These are phyloP conservation scores for Pseudochirops corinnae DNA, from an alignment of 2,797 vertebrate species.

Conservation along the genomic window DNA sequence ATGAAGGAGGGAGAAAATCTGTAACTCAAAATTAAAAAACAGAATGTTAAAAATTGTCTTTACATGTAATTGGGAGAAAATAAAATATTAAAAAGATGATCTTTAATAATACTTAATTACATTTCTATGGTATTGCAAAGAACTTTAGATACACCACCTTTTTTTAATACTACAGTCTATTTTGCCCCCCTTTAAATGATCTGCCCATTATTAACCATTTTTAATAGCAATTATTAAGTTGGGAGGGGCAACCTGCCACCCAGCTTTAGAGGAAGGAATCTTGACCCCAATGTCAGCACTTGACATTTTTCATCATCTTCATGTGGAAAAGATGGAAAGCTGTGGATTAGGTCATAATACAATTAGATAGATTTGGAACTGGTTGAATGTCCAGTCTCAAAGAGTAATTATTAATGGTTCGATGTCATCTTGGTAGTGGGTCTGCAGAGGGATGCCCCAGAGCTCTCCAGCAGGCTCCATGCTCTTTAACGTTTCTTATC, in stretches of 20 bases:
- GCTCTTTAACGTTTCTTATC: neutral
- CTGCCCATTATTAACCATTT: neutral
- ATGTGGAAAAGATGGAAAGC: neutral
- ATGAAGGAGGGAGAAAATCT: neutral
- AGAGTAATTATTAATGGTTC: neutral
- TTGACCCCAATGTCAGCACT: neutral
- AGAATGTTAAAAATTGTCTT: neutral
- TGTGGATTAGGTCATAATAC: neutral
- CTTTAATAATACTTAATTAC: neutral
- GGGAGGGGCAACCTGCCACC: neutral
- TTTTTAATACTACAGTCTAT: neutral
- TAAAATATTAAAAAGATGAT: neutral
- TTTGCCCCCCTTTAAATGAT: neutral
- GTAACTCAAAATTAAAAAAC: neutral
- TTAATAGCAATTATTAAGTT: neutral
- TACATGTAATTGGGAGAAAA: neutral
- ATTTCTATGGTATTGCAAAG: neutral
- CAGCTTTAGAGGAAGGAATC: neutral
- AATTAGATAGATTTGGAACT: neutral
- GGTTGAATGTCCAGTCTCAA: neutral
- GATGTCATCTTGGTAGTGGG: neutral
- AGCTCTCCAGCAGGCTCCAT: neutral
- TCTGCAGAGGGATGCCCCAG: neutral
- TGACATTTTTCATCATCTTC: neutral
- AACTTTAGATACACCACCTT: neutral